Conservation (phyloP, 2,797 vertebrate genomes). For the Decapterus maruadsi region DNA sequence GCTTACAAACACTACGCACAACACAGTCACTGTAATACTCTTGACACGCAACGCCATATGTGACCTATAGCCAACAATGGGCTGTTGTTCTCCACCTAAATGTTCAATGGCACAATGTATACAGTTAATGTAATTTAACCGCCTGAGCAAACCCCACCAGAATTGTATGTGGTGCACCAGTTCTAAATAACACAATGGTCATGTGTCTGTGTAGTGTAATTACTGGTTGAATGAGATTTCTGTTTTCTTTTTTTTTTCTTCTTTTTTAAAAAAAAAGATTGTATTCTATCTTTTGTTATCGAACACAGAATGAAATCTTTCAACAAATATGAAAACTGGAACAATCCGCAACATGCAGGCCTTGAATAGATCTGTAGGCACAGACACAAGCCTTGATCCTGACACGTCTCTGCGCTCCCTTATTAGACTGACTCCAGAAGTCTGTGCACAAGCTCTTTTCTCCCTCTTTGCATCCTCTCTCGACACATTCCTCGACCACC, state of each 20-base stretch:
- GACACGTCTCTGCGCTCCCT: slow-evolving; percentile 43
- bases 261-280: slow-evolving; percentile 65
- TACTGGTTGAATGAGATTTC: slow-evolving; percentile 72
- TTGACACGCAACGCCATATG: slow-evolving; percentile 75
- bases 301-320: slow-evolving; percentile 69
- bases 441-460: slow-evolving; percentile 80
- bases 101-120: slow-evolving; percentile 87
- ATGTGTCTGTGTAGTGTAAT: slow-evolving; percentile 78
- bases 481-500: slow-evolving; percentile 69
- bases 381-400: slow-evolving; percentile 65
- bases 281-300: slow-evolving; percentile 78
- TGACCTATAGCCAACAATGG: slow-evolving; percentile 79
- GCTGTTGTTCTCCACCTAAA: slow-evolving; percentile 80
- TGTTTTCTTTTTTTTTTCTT: slow-evolving; percentile 26
- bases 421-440: slow-evolving; percentile 62
- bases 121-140: slow-evolving; percentile 80
- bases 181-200: slow-evolving; percentile 76
- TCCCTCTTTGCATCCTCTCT: slow-evolving; percentile 54
- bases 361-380: slow-evolving; percentile 60
- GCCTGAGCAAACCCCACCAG: slow-evolving; percentile 77
- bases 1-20: slow-evolving; percentile 83
- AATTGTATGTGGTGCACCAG: slow-evolving; percentile 78
- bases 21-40: slow-evolving; percentile 79
- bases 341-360: slow-evolving; percentile 59
- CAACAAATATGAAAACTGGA: slow-evolving; percentile 53